Evolutionary conservation across 2,888 invertebrate genomes (phyloP).

Genomic region (Sinelater perroti): DNA sequence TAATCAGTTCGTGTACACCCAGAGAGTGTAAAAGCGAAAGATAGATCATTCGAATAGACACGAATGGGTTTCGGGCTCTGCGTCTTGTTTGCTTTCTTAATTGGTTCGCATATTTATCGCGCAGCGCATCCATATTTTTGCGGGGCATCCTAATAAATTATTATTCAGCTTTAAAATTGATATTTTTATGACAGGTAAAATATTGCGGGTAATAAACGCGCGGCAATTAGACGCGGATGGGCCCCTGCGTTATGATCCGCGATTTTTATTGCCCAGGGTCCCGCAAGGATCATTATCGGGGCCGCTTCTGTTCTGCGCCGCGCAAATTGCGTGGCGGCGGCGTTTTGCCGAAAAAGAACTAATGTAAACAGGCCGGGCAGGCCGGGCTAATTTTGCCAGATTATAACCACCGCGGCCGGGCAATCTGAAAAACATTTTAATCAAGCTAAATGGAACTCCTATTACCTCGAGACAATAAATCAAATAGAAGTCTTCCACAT

Average conservation of each 20-base stretch:
- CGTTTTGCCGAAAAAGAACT: constrained; percentile 18
- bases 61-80: constrained; percentile 39
- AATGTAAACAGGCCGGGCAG: constrained; percentile 21
- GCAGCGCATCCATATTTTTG: constrained; percentile 49
- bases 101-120: constrained; percentile 53
- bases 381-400: constrained; percentile 24
- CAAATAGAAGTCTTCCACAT: constrained; percentile 48
- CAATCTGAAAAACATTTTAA: constrained; percentile 45
- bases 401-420: constrained; percentile 20
- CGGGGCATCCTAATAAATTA: constrained; percentile 42
- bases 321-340: constrained; percentile 15
- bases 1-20: constrained; percentile 17
- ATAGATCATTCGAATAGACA: constrained; percentile 38
- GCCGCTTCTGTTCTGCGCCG: constrained; percentile 18
- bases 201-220: constrained; percentile 38
- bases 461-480: constrained; percentile 48
- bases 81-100: constrained; percentile 53
- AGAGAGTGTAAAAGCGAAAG: constrained; percentile 20
- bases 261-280: constrained; percentile 24
- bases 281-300: constrained; percentile 23
- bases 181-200: constrained; percentile 43
- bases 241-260: constrained; percentile 14
- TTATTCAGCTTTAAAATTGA: constrained; percentile 43
- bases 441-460: constrained; percentile 51
- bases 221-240: constrained; percentile 24